Base-by-base conservation (phyloP, 2,888 invertebrate species). In the Gisinianus flammeolus region DNA sequence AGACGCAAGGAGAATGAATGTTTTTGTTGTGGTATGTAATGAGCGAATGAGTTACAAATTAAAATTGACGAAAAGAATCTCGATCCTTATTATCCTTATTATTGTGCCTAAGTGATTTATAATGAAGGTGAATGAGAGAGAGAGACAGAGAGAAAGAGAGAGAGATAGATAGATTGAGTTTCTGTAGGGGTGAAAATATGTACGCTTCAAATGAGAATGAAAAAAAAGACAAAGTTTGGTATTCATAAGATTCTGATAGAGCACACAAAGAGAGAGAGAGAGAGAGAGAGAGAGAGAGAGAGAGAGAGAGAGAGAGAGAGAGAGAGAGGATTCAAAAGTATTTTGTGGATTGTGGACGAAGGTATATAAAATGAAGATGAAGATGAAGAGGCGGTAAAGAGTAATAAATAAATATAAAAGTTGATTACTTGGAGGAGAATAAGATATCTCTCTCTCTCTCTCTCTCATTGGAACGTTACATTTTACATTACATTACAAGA, bases 401-500 rank as follows among this genome's bases (percentile, higher is more conserved):
- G 74, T 67, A 74, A 74, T 74, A 74, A 74, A 73, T 73, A 73
- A 66, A 74, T 44, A 74, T 28, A 71, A 71, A 56, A 71, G 71
- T 71, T 71, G 54, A 71, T 71, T 56, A 71, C 68, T 68, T 44
- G 68, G 44, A 56, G 54, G 26, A 71, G 71, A 71, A 71, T 71
- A 71, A 71, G 71, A 54, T 71, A 71, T 71, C 71, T 71, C 68
- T 68, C 68, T 62, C 62, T 5, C 16, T 26, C 62, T 62, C 22
- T 22, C 22, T 26, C 62, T 12, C 62, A 62, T 26, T 67, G 58
- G 71, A 56, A 71, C n/a, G 71, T 26, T n/a, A n/a, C n/a, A n/a
- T n/a, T n/a, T n/a, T n/a, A n/a, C n/a, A n/a, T n/a, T n/a, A n/a
- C n/a, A 69, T 16, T n/a, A 52, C 5, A 24, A 62, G 62, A 56